Percentiles rank a stretch among this genome's conserved stretches.
phyloP scores from a whole-genome alignment of 2,113 vertebrate species.

The Chaetura pelagica region DNA sequence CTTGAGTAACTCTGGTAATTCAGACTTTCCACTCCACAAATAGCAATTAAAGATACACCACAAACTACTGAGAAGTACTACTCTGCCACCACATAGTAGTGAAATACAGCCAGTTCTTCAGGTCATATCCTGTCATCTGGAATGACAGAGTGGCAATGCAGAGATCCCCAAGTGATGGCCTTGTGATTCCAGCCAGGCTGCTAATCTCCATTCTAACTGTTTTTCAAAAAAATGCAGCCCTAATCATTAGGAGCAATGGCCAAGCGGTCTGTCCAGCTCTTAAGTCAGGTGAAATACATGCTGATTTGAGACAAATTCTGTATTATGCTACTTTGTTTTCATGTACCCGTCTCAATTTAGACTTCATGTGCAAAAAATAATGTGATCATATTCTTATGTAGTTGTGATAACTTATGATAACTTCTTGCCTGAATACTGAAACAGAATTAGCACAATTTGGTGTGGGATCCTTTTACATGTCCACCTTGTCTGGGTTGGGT shows the following conservation, averaged over 20 bases:
- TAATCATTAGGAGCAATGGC: not conserved
- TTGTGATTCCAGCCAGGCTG: not conserved
- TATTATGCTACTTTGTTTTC: not conserved
- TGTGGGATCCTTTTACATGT: not conserved
- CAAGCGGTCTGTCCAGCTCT: accelerated
- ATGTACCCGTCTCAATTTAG: not conserved
- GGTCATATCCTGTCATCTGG: not conserved
- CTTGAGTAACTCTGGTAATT: not conserved
- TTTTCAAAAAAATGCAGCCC: not conserved
- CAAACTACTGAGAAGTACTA: not conserved
- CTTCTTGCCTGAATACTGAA: not conserved
- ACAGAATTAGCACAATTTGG: not conserved
- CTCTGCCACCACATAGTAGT: not conserved
- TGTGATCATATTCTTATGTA: not conserved
- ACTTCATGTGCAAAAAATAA: not conserved
- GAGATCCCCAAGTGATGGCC: not conserved
- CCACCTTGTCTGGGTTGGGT: not conserved
- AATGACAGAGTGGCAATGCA: not conserved
- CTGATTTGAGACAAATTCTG: not conserved
- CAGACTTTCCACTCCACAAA: not conserved
- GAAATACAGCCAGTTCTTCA: not conserved
- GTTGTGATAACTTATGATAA: not conserved
- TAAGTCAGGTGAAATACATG: not conserved
- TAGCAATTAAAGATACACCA: not conserved
- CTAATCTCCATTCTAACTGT: not conserved